Percentiles rank a stretch among this genome's conserved stretches.
Conservation (phyloP, 2,888 invertebrate genomes). For the Tetragnatha montana region DNA sequence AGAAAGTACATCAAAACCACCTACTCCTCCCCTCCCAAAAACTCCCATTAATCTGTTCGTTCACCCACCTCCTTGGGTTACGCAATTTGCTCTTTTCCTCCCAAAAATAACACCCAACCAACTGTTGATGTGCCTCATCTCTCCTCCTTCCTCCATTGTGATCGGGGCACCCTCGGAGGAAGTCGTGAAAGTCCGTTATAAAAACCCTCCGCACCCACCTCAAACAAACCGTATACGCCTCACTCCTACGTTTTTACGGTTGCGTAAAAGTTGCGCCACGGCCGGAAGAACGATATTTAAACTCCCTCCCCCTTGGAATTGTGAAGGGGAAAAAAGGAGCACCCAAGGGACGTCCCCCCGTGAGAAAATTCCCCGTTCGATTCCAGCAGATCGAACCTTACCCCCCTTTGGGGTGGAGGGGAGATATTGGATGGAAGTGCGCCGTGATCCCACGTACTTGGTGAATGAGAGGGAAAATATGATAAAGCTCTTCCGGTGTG, state of each 20-base stretch:
- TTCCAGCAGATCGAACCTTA: slow-evolving; percentile 19
- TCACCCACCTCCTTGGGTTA: slow-evolving; percentile 28
- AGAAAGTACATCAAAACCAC: background rate
- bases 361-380: slow-evolving; percentile 42
- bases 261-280: slow-evolving; percentile 64
- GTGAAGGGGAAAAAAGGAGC: slow-evolving; percentile 23
- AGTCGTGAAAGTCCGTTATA: slow-evolving; percentile 60
- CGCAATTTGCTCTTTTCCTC: slow-evolving; percentile 41
- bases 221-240: slow-evolving; percentile 35
- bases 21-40: background rate
- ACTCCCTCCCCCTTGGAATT: slow-evolving; percentile 27
- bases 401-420: background rate
- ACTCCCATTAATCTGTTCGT: slow-evolving; percentile 24
- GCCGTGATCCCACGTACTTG: slow-evolving; percentile 69
- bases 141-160: slow-evolving; percentile 23
- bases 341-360: slow-evolving; percentile 53
- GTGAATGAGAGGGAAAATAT: slow-evolving; percentile 70
- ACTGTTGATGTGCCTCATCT: slow-evolving; percentile 5
- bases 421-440: slow-evolving; percentile 42
- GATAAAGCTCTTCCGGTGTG: slow-evolving; percentile 69
- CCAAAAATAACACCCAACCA: no score
- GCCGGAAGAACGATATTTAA: slow-evolving; percentile 63
- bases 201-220: slow-evolving; percentile 54
- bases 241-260: slow-evolving; percentile 69
- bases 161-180: slow-evolving; percentile 11